These are phyloP conservation scores for Sebastes umbrosus DNA, from an alignment of 2,797 vertebrate species.

Conservation along the genomic window DNA sequence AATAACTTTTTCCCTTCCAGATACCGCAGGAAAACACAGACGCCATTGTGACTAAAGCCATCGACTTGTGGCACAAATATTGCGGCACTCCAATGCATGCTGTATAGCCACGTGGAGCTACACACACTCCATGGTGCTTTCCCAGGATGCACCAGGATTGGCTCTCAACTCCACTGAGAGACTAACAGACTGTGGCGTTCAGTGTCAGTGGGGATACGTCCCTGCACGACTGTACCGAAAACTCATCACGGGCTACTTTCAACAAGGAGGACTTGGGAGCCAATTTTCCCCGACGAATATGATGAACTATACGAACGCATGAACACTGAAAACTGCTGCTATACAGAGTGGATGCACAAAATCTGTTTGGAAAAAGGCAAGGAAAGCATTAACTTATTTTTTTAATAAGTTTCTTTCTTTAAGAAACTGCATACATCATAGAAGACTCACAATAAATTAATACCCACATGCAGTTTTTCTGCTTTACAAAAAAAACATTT, in stretches of 20 bases:
- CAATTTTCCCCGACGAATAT: not conserved
- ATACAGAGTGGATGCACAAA: not conserved
- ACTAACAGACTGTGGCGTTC: not conserved
- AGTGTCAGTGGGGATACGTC: not conserved
- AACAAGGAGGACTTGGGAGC: not conserved
- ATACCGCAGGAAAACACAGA: slow-evolving; percentile 98
- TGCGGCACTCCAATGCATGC: slow-evolving; percentile 91
- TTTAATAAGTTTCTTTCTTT: slow-evolving; percentile 85
- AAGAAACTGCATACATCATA: slow-evolving; percentile 94
- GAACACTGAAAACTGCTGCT: not conserved
- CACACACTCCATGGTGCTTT: not conserved
- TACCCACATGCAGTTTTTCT: slow-evolving; percentile 89
- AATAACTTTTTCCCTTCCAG: slow-evolving; percentile 69
- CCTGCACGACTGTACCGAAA: slow-evolving; percentile 22
- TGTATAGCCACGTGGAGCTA: slow-evolving; percentile 50
- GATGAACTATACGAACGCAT: not conserved
- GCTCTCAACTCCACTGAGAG: not conserved
- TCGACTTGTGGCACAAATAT: slow-evolving; percentile 96
- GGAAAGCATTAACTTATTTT: slow-evolving; percentile 49
- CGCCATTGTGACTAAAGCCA: slow-evolving; percentile 95
- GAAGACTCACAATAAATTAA: slow-evolving; percentile 93
- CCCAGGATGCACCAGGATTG: slow-evolving; percentile 12
- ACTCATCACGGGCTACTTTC: slow-evolving; percentile 2
- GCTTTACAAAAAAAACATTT: slow-evolving; percentile 81
- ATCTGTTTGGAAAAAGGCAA: not conserved